Evolutionary conservation across 2,113 vertebrate species (phyloP).

Genomic region (Istiophorus platypterus): DNA sequence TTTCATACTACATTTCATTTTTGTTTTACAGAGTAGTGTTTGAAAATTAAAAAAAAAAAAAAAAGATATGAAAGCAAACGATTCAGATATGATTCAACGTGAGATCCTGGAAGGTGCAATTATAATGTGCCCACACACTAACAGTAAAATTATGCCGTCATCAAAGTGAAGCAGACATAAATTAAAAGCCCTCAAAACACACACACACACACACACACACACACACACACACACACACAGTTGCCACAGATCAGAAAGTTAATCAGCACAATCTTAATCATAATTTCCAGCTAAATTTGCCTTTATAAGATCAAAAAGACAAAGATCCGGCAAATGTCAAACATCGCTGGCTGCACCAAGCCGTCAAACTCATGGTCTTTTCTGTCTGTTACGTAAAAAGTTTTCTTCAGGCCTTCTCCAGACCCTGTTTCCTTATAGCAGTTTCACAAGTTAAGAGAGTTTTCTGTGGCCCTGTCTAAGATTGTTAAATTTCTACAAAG

Average conservation of each 20-base stretch:
- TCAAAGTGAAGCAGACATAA: not conserved
- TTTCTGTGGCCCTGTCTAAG: too few species aligned
- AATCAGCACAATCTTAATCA: slow-evolving; percentile 8
- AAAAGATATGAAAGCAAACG: not conserved
- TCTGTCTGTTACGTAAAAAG: too few species aligned
- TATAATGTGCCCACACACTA: slow-evolving; percentile 18
- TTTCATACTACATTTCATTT: not conserved
- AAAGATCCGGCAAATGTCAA: not conserved
- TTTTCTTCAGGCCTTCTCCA: too few species aligned
- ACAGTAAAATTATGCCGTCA: slow-evolving; percentile 4
- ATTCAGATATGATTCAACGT: not conserved
- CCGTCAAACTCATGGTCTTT: too few species aligned
- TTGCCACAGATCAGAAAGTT: slow-evolving; percentile 22
- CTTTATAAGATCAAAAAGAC: slow-evolving; percentile 13
- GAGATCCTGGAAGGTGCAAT: not conserved
- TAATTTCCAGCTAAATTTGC: slow-evolving; percentile 22
- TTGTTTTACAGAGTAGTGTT: not conserved
- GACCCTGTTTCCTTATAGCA: too few species aligned
- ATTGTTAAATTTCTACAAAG: too few species aligned
- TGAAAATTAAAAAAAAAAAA: not conserved
- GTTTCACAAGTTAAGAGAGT: too few species aligned
- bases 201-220: slow-evolving; percentile 6
- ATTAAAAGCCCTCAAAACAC: not conserved
- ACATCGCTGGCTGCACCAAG: too few species aligned
- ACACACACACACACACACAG: slow-evolving; percentile 5